Evolutionary conservation across 2,888 invertebrate species (phyloP).

Genomic region (Spilarctia lutea): DNA sequence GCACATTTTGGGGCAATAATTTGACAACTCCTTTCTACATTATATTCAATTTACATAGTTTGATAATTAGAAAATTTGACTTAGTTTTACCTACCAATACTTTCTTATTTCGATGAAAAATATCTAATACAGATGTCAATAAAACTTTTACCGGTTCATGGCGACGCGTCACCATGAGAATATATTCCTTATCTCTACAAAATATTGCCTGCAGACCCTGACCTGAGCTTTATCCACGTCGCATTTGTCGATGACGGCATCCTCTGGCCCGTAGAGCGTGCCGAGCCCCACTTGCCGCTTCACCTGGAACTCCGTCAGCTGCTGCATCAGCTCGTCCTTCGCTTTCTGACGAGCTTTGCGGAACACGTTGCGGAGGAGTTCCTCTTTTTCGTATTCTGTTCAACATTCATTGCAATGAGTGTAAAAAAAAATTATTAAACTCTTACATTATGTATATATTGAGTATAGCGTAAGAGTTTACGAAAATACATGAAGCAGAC

Average conservation of each 20-base stretch:
- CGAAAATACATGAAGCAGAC: too few relatives aligned
- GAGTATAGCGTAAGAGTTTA: too few relatives aligned
- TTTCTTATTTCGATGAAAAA: too few relatives aligned
- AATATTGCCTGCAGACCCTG: neutral
- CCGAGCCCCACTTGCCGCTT: constrained; percentile 96
- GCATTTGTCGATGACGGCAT: constrained; percentile 92
- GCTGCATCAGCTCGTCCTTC: constrained; percentile 92
- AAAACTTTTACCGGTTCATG: too few relatives aligned
- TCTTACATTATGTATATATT: too few relatives aligned
- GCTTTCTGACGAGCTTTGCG: constrained; percentile 95
- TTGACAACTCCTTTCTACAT: too few relatives aligned
- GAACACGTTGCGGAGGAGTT: constrained; percentile 95
- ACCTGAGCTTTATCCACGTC: constrained; percentile 88
- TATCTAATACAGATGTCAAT: too few relatives aligned
- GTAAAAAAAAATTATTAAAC: too few relatives aligned
- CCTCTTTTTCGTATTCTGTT: constrained; percentile 94
- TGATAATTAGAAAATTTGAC: too few relatives aligned
- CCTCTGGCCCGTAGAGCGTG: constrained; percentile 95
- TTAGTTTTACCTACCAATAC: too few relatives aligned
- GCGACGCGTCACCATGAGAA: neutral
- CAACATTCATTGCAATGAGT: constrained; percentile 9
- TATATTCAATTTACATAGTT: too few relatives aligned
- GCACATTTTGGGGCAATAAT: too few relatives aligned
- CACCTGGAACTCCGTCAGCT: constrained; percentile 94
- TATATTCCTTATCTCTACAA: neutral